Conservation (phyloP, 2,113 vertebrate species). For the Ameiurus melas region DNA sequence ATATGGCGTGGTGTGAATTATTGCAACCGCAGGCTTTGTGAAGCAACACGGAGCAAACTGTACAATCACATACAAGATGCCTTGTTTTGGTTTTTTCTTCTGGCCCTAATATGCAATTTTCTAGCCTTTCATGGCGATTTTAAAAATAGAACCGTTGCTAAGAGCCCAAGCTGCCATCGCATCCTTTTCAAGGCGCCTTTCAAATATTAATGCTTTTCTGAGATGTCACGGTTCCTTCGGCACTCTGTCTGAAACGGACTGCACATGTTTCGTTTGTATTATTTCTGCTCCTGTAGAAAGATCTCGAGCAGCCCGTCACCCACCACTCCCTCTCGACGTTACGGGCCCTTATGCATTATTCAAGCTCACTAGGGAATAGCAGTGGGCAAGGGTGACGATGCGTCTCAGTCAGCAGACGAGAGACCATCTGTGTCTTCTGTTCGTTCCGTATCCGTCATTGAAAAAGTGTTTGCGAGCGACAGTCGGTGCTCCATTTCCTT, state of each 20-base stretch:
- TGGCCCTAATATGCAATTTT: slow-evolving; percentile 19
- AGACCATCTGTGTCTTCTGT: slow-evolving; percentile 39
- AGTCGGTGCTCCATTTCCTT: background rate
- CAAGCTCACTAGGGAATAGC: slow-evolving; percentile 9
- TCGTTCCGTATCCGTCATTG: slow-evolving; percentile 16
- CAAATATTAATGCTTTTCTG: slow-evolving; percentile 50
- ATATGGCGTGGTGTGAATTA: background rate
- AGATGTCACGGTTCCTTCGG: slow-evolving; percentile 32
- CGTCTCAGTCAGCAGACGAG: background rate
- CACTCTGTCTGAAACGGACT: background rate
- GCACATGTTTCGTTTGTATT: background rate
- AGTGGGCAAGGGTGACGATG: slow-evolving; percentile 10
- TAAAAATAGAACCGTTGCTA: slow-evolving; percentile 44
- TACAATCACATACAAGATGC: slow-evolving; percentile 3
- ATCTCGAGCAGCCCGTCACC: background rate
- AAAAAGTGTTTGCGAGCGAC: background rate
- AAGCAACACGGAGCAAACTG: background rate
- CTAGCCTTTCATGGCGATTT: slow-evolving; percentile 15
- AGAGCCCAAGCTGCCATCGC: slow-evolving; percentile 10
- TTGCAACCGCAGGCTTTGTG: background rate
- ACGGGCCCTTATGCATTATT: slow-evolving; percentile 39
- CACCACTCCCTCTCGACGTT: background rate
- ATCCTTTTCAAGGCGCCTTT: slow-evolving; percentile 31
- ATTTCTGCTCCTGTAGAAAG: slow-evolving; percentile 6
- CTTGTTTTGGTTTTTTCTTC: background rate